A percentile compares a stretch with the other conserved stretches of the same genome.
These are phyloP conservation scores for Macaria notata DNA, from an alignment of 2,888 invertebrate genomes.

Conservation along the genomic window DNA sequence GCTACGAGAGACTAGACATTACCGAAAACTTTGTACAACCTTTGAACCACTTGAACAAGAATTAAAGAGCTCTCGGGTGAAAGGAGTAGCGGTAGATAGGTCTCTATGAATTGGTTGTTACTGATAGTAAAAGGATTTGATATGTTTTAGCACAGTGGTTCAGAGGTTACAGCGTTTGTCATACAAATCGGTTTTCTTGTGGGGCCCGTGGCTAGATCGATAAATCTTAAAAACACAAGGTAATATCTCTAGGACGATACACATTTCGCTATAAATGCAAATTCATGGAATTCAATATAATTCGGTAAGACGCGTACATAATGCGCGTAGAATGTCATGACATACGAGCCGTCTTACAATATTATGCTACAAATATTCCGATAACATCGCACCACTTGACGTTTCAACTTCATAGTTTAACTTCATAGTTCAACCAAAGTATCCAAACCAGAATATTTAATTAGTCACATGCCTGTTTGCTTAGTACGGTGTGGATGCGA, in stretches of 20 bases:
- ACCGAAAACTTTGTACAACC: constrained; percentile 66
- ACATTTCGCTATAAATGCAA: constrained; percentile 82
- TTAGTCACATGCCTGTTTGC: constrained; percentile 24
- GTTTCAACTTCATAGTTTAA: constrained; percentile 21
- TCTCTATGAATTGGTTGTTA: no score
- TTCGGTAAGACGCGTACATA: constrained; percentile 59
- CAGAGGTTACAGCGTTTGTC: constrained; percentile 41
- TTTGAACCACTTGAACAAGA: constrained; percentile 1
- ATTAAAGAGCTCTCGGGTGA: neutral
- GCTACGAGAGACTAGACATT: constrained; percentile 72
- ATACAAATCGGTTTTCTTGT: constrained; percentile 62
- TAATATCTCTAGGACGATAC: constrained; percentile 80
- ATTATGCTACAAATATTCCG: constrained; percentile 76
- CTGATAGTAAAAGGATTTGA: no score
- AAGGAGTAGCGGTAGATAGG: neutral
- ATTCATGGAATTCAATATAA: constrained; percentile 82
- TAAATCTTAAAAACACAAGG: constrained; percentile 72
- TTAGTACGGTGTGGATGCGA: constrained; percentile 21
- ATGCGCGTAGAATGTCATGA: constrained; percentile 20
- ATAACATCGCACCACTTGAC: constrained; percentile 47
- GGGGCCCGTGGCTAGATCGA: constrained; percentile 60
- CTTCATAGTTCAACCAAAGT: constrained; percentile 10
- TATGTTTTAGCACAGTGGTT: constrained; percentile 1
- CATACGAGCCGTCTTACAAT: constrained; percentile 61
- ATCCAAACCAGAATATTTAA: constrained; percentile 19